Evolutionary conservation across 2,797 vertebrate species (phyloP).

Genomic region (Manis crassicaudata): DNA sequence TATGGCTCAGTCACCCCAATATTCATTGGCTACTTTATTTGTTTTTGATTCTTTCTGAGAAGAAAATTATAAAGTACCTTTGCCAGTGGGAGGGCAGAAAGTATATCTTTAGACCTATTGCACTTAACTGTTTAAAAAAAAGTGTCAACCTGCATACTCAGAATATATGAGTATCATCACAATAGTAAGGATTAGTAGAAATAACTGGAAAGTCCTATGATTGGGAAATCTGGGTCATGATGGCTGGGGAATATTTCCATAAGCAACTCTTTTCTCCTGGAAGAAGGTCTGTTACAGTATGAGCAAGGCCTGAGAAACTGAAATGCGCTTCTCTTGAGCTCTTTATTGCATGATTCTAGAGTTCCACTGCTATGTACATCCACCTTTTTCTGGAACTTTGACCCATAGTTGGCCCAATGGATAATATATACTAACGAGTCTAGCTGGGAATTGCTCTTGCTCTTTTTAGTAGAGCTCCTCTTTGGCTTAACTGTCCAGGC

Average conservation of each 20-base stretch:
- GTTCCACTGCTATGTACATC: not conserved
- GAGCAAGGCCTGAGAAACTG: not conserved
- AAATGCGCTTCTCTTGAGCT: not conserved
- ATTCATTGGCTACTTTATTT: not conserved
- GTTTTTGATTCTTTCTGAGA: not conserved
- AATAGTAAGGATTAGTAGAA: not conserved
- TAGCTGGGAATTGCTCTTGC: not conserved
- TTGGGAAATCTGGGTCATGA: not conserved
- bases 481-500: not conserved
- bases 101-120: not conserved
- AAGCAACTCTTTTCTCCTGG: not conserved
- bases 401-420: not conserved
- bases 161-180: not conserved
- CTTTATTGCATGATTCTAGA: not conserved
- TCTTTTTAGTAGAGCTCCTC: not conserved
- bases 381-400: not conserved
- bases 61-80: not conserved
- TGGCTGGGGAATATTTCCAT: not conserved
- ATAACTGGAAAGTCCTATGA: not conserved
- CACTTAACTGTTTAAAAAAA: not conserved
- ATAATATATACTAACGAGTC: not conserved
- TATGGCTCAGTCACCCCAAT: not conserved
- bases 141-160: not conserved
- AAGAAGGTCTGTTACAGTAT: not conserved
- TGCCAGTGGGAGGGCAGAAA: not conserved